phyloP scores from a whole-genome alignment of 1,140 invertebrate species.

The Archivesica marissinica region DNA sequence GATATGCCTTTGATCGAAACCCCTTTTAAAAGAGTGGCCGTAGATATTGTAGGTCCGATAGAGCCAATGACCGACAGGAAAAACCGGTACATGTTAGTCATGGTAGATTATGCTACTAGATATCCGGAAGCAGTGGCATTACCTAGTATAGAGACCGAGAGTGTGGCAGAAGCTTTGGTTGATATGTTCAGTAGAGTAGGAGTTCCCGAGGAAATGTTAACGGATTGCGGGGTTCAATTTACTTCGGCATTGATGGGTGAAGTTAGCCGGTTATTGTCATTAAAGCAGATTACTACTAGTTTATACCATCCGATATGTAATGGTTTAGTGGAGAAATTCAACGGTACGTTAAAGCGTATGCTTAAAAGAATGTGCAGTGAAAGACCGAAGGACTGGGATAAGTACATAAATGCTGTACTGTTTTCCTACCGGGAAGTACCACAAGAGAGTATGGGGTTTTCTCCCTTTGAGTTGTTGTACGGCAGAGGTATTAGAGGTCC shows the following conservation, averaged over 20 bases:
- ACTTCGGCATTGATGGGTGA: slow-evolving; percentile 66
- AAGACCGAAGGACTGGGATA: slow-evolving; percentile 65
- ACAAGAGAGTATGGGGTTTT: slow-evolving; percentile 68
- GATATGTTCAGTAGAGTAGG: slow-evolving; percentile 82
- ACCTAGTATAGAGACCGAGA: slow-evolving; percentile 53
- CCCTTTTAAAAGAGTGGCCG: slow-evolving; percentile 53
- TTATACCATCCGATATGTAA: slow-evolving; percentile 67
- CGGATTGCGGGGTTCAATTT: slow-evolving; percentile 66
- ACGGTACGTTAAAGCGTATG: slow-evolving; percentile 63
- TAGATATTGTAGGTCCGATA: slow-evolving; percentile 61
- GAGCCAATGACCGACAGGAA: slow-evolving; percentile 29
- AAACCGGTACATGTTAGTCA: slow-evolving; percentile 58
- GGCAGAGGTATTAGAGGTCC: slow-evolving; percentile 70
- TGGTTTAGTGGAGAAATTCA: slow-evolving; percentile 58
- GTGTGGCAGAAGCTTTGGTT: slow-evolving; percentile 63
- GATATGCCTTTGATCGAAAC: slow-evolving; percentile 41
- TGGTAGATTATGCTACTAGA: slow-evolving; percentile 64
- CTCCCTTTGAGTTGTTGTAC: slow-evolving; percentile 75
- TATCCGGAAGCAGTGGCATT: slow-evolving; percentile 69
- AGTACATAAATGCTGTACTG: slow-evolving; percentile 61
- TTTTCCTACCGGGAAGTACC: slow-evolving; percentile 67
- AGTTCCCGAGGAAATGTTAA: slow-evolving; percentile 76
- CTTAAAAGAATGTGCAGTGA: slow-evolving; percentile 57
- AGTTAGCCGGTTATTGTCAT: slow-evolving; percentile 55
- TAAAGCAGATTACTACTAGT: slow-evolving; percentile 60